A percentile compares a stretch with the other conserved stretches of the same genome.
These are phyloP conservation scores for Morpho deidamia DNA, from an alignment of 2,888 invertebrate species.

Conservation along the genomic window DNA sequence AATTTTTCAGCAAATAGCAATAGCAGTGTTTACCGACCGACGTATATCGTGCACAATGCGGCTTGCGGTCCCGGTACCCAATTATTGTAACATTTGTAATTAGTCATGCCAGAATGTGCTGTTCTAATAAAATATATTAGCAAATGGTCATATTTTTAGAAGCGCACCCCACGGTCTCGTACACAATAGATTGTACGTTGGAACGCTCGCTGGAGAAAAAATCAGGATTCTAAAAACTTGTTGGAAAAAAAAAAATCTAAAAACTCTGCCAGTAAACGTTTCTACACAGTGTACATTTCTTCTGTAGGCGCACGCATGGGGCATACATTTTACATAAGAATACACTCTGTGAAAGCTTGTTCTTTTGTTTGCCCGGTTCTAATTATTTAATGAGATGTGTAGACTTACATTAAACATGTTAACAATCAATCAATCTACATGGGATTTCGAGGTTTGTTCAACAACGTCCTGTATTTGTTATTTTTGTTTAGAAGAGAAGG, in stretches of 20 bases:
- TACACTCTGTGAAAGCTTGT: slow-evolving; percentile 1
- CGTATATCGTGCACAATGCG: slow-evolving; percentile 8
- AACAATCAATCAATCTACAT: no score
- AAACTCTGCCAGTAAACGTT: slow-evolving; percentile 37
- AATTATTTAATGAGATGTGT: slow-evolving; percentile 4
- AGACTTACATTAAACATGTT: neutral
- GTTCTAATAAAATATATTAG: neutral
- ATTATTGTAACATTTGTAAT: slow-evolving; percentile 9
- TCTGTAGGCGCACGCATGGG: neutral
- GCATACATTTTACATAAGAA: neutral
- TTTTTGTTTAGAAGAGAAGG: no score
- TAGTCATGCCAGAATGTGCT: neutral
- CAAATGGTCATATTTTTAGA: neutral
- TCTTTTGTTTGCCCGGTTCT: slow-evolving; percentile 4
- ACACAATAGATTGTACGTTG: slow-evolving; percentile 4
- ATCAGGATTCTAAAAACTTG: slow-evolving; percentile 3
- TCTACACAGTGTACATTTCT: slow-evolving; percentile 18
- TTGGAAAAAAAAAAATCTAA: no score
- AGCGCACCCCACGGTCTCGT: neutral
- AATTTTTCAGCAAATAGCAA: slow-evolving; percentile 6
- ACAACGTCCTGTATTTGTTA: no score
- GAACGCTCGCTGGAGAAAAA: neutral
- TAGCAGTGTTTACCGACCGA: neutral
- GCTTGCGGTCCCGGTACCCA: slow-evolving; percentile 10
- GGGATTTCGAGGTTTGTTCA: no score